Conservation (phyloP, 2,113 vertebrate genomes). For the Eulacestoma nigropectus region DNA sequence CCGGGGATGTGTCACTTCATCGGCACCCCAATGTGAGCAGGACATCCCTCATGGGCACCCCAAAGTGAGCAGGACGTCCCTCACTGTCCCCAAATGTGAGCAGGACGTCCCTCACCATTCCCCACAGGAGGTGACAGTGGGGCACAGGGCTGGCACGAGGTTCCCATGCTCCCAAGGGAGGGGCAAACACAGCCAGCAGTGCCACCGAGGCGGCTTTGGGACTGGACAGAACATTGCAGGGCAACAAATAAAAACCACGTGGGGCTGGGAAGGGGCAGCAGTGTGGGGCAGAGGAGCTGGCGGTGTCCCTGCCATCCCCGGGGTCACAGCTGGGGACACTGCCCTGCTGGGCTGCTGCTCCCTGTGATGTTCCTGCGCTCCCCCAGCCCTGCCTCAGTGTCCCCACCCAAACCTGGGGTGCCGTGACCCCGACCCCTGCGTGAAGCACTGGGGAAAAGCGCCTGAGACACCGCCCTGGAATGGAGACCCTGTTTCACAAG, state of each 20-base stretch:
- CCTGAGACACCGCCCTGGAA: not conserved
- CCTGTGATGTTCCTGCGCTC: not conserved
- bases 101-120: rapidly evolving
- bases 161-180: rapidly evolving
- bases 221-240: not conserved
- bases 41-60: no score
- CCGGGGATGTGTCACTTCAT: not conserved
- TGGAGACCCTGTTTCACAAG: not conserved
- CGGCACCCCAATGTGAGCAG: not conserved
- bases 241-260: rapidly evolving
- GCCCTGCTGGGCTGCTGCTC: not conserved
- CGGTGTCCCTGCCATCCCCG: not conserved
- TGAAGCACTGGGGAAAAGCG: not conserved
- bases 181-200: not conserved
- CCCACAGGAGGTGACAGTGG: rapidly evolving
- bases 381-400: not conserved
- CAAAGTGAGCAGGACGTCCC: rapidly evolving
- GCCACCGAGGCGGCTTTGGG: not conserved
- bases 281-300: not conserved
- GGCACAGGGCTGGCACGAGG: rapidly evolving
- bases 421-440: not conserved
- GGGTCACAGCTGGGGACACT: not conserved
- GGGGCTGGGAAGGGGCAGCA: not conserved
- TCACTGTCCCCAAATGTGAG: no score
- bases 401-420: not conserved